phyloP scores from a whole-genome alignment of 2,113 vertebrate species.

The Trematomus loennbergii region DNA sequence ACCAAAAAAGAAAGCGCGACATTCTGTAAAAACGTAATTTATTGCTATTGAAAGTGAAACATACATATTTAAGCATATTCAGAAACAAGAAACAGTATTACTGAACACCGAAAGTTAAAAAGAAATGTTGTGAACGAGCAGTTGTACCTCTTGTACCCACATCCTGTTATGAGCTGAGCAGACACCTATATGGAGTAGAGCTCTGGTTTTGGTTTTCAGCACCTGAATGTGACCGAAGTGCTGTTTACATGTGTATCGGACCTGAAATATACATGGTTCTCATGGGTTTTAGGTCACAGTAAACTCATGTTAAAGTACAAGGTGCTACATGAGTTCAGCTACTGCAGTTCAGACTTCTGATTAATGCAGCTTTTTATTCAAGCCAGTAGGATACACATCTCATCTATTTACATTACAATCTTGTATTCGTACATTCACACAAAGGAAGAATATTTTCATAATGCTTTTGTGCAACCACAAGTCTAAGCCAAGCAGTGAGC shows the following conservation, averaged over 20 bases:
- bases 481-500: conserved; percentile 14
- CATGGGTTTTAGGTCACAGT: conserved; percentile 8
- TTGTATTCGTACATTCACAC: conserved; percentile 33
- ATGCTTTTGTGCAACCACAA: conserved; percentile 60
- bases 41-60: conserved; percentile 8
- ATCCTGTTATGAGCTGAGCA: conserved; percentile 83
- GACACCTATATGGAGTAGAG: conserved; percentile 7
- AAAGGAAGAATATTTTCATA: conserved; percentile 29
- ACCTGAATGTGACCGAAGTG: conserved; percentile 24
- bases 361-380: conserved; percentile 51
- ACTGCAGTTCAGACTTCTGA: conserved; percentile 9
- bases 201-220: conserved; percentile 53
- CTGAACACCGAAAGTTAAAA: conserved; percentile 17
- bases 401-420: conserved; percentile 8
- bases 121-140: conserved; percentile 53
- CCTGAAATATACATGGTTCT: neutral
- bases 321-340: conserved; percentile 20
- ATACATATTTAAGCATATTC: neutral
- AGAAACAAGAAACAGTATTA: conserved; percentile 25
- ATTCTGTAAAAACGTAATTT: conserved; percentile 10
- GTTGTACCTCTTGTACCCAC: conserved; percentile 67
- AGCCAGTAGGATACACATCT: conserved; percentile 25
- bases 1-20: conserved; percentile 16
- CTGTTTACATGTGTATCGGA: neutral
- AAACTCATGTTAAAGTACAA: neutral